phyloP scores from a whole-genome alignment of 2,797 vertebrate genomes.

The Alauda arvensis region DNA sequence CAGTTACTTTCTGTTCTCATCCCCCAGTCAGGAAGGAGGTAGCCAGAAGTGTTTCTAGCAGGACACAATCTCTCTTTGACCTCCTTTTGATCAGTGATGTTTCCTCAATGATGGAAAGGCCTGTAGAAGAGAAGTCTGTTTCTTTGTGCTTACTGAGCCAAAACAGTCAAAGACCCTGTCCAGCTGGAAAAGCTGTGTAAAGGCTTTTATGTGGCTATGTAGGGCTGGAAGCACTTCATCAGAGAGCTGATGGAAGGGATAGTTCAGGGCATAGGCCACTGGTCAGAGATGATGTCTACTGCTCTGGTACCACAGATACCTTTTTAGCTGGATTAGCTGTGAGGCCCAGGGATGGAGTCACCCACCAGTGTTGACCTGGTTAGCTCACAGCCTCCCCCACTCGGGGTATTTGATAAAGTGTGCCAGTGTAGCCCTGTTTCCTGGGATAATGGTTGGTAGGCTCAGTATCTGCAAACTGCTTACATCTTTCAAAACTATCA shows the following conservation, averaged over 20 bases:
- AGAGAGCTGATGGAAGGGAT: background rate
- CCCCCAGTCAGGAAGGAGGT: background rate
- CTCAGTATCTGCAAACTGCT: background rate
- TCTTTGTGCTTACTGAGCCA: background rate
- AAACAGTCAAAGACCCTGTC: background rate
- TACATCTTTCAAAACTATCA: background rate
- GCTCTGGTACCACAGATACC: background rate
- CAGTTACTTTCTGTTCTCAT: background rate
- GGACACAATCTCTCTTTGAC: background rate
- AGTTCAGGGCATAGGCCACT: background rate
- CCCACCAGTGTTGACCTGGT: background rate
- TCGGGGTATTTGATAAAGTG: background rate
- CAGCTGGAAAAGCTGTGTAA: background rate
- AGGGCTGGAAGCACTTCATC: background rate
- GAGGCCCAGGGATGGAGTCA: background rate
- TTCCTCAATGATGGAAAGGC: background rate
- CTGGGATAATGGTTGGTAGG: background rate
- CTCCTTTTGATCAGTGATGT: background rate
- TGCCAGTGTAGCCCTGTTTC: background rate
- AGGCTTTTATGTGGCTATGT: background rate
- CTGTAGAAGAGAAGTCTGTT: background rate
- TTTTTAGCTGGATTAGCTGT: background rate
- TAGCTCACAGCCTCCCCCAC: background rate
- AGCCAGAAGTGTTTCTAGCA: background rate
- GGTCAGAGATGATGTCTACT: rapidly evolving